These are phyloP conservation scores for Aplysina aerophoba DNA, from an alignment of 37 sponge, comb jelly and placozoan species.

Conservation along the genomic window DNA sequence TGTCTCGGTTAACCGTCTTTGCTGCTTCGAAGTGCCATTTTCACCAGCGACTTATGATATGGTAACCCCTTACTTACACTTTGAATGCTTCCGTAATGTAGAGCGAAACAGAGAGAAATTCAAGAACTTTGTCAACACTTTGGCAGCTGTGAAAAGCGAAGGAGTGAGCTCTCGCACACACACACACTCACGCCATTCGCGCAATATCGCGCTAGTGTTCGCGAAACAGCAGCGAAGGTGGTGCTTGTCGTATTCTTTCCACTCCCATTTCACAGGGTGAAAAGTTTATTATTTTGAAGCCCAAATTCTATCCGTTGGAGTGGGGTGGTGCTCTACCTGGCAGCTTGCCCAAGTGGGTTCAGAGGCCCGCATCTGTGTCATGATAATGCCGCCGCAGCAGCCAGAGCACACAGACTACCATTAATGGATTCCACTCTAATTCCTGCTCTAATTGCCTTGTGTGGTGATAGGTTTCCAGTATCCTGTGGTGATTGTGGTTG, in stretches of 20 bases:
- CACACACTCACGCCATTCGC: neutral
- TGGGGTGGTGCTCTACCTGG: conserved; percentile 29
- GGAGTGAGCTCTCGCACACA: conserved; percentile 37
- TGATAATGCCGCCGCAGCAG: too few species aligned
- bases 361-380: too few species aligned
- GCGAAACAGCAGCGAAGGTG: too few species aligned
- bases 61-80: neutral
- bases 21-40: too few species aligned
- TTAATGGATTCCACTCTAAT: neutral
- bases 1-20: neutral
- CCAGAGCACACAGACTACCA: too few species aligned
- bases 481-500: neutral
- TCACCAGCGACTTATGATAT: too few species aligned
- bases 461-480: neutral
- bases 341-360: neutral
- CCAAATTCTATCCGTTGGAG: neutral
- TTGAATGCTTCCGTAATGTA: conserved; percentile 15
- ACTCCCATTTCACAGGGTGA: too few species aligned
- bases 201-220: too few species aligned
- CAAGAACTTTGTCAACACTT: conserved; percentile 73
- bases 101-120: conserved; percentile 66
- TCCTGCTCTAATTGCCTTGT: neutral
- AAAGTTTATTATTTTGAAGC: conserved; percentile 28
- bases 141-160: conserved; percentile 70
- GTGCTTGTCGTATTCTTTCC: too few species aligned